Evolutionary conservation across 23 tunicate genomes (phyloP).

Genomic region (Ciona savignyi): DNA sequence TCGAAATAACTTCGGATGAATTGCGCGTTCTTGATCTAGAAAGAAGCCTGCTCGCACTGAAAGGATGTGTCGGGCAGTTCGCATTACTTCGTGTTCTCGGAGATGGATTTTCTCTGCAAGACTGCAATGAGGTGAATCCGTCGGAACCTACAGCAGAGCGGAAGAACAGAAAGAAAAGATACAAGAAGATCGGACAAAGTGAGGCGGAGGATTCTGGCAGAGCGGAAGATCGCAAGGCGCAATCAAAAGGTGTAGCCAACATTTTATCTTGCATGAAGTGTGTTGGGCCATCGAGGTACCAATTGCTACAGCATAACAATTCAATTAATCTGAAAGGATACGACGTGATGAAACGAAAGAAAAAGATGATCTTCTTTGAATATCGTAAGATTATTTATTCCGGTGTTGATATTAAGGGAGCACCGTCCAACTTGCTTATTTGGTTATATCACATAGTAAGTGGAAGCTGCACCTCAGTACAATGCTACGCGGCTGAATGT

Average conservation of each 20-base stretch:
- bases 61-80: slow-evolving; percentile 15
- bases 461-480: slow-evolving; percentile 19
- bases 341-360: slow-evolving; percentile 8
- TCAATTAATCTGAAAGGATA: slow-evolving; percentile 28
- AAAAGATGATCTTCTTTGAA: slow-evolving; percentile 12
- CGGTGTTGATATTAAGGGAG: slow-evolving; percentile 25
- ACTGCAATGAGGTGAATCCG: slow-evolving; percentile 12
- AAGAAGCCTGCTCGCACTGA: slow-evolving; percentile 4
- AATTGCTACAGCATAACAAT: slow-evolving; percentile 22
- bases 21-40: slow-evolving; percentile 12
- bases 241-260: not conserved
- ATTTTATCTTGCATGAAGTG: slow-evolving; percentile 36
- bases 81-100: slow-evolving; percentile 41
- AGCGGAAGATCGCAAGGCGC: too few species aligned
- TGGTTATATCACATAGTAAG: slow-evolving; percentile 46
- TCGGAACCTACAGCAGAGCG: not conserved
- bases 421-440: slow-evolving; percentile 26
- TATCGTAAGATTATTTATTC: slow-evolving; percentile 39
- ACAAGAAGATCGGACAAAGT: not conserved
- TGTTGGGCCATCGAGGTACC: not conserved
- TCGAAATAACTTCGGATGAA: slow-evolving; percentile 31
- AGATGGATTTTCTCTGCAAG: slow-evolving; percentile 28
- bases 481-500: slow-evolving; percentile 63
- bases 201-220: not conserved
- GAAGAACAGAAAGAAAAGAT: slow-evolving; percentile 4